These are phyloP conservation scores for Rhinoraja longicauda DNA, from an alignment of 2,797 vertebrate species.

Conservation along the genomic window DNA sequence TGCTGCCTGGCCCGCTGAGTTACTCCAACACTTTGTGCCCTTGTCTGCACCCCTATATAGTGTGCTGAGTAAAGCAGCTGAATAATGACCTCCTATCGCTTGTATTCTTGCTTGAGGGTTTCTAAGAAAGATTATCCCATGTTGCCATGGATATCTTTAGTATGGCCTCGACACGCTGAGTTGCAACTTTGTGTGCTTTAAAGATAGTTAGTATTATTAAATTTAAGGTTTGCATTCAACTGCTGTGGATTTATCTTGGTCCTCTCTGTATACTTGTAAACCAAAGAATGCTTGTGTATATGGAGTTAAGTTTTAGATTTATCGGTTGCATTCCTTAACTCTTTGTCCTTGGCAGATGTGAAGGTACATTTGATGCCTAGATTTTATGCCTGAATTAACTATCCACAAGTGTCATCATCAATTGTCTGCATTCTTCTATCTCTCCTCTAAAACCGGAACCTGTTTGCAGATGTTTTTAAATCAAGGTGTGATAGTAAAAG, in stretches of 20 bases:
- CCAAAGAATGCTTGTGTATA: background rate
- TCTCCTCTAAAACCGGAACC: background rate
- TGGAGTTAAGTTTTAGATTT: background rate
- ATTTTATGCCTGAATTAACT: background rate
- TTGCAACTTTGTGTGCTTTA: background rate
- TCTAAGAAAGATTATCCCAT: background rate
- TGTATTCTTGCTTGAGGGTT: background rate
- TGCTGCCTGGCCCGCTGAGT: too few relatives aligned
- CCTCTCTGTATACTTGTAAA: background rate
- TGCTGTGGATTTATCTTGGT: background rate
- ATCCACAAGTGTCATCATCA: background rate
- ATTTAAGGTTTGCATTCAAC: background rate
- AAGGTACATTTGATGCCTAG: background rate
- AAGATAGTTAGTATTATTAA: background rate
- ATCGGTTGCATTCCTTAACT: background rate
- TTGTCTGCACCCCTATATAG: too few relatives aligned
- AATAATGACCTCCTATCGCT: too few relatives aligned
- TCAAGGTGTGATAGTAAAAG: background rate
- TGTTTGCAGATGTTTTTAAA: background rate
- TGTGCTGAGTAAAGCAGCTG: too few relatives aligned
- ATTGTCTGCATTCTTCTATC: background rate
- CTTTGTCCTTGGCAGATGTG: background rate
- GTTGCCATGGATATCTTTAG: background rate
- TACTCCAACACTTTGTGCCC: too few relatives aligned
- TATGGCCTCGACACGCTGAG: background rate